Percentiles rank a stretch among this genome's conserved stretches.
These are phyloP conservation scores for Falco rusticolus DNA, from an alignment of 2,797 vertebrate species.

Conservation along the genomic window DNA sequence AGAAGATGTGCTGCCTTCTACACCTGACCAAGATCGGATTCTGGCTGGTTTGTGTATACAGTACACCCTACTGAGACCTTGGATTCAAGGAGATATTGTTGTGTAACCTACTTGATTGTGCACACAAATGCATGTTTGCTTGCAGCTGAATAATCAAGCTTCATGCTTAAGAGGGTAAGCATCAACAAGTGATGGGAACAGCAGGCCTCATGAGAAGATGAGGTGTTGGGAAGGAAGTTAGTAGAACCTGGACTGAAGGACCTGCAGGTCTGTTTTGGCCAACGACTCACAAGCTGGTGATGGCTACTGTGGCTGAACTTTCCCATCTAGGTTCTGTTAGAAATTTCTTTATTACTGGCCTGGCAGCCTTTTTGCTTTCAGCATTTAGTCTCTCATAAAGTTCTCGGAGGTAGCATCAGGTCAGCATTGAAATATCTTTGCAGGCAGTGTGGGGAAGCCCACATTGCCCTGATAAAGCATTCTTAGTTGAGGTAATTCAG, in stretches of 20 bases:
- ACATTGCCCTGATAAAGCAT: constrained; percentile 10
- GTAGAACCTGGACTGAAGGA: constrained; percentile 17
- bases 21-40: neutral
- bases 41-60: neutral
- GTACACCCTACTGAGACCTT: neutral
- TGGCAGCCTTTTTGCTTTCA: constrained; percentile 28
- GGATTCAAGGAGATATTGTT: neutral
- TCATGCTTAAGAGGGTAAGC: constrained; percentile 38
- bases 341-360: constrained; percentile 5
- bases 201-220: constrained; percentile 33
- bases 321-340: neutral
- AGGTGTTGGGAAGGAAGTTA: constrained; percentile 3
- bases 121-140: constrained; percentile 28
- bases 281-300: neutral
- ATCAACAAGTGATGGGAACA: constrained; percentile 22
- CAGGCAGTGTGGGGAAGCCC: constrained; percentile 30
- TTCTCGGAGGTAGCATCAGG: neutral
- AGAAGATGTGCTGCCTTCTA: neutral
- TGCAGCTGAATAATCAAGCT: constrained; percentile 40
- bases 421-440: constrained; percentile 34
- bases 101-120: neutral
- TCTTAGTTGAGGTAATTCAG: constrained; percentile 32
- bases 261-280: constrained; percentile 32
- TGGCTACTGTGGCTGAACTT: constrained; percentile 11
- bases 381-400: neutral